Conservation (phyloP, 2,797 vertebrate genomes). For the Oophaga sylvatica region DNA sequence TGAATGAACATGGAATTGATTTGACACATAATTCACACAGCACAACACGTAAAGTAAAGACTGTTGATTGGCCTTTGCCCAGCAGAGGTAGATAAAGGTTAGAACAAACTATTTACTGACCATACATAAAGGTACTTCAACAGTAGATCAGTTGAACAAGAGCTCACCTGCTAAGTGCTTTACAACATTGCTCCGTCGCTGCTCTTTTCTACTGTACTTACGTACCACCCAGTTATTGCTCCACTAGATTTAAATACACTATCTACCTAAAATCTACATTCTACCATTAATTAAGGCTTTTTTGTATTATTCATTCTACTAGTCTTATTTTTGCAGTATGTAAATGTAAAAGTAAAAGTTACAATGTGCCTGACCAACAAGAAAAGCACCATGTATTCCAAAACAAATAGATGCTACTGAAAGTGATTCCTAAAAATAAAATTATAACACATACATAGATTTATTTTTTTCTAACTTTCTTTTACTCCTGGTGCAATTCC, state of each 20-base stretch:
- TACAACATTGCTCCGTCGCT: conserved; percentile 63
- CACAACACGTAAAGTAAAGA: conserved; percentile 62
- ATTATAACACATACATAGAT: conserved; percentile 67
- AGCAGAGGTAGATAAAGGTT: conserved; percentile 72
- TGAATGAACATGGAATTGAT: conserved; percentile 55
- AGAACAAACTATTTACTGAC: conserved; percentile 73
- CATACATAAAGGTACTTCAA: conserved; percentile 64
- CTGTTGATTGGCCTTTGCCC: conserved; percentile 67
- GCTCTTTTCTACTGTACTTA: conserved; percentile 58
- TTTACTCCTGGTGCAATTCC: conserved; percentile 63
- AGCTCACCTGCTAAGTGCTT: conserved; percentile 68
- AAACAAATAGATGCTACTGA: conserved; percentile 63
- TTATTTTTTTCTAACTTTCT: conserved; percentile 11
- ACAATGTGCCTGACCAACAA: conserved; percentile 57
- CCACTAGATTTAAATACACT: conserved; percentile 62
- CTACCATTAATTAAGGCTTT: conserved; percentile 66
- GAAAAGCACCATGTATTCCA: conserved; percentile 67
- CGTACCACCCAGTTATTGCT: conserved; percentile 68
- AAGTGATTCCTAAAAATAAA: conserved; percentile 70
- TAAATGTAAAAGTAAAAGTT: conserved; percentile 37
- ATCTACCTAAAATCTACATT: conserved; percentile 66
- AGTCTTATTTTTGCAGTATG: conserved; percentile 65
- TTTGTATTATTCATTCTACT: conserved; percentile 63
- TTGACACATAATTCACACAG: conserved; percentile 62
- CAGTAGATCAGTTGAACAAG: conserved; percentile 70